These are phyloP conservation scores for Phataginus tricuspis DNA, from an alignment of 2,797 vertebrate genomes.

Conservation along the genomic window DNA sequence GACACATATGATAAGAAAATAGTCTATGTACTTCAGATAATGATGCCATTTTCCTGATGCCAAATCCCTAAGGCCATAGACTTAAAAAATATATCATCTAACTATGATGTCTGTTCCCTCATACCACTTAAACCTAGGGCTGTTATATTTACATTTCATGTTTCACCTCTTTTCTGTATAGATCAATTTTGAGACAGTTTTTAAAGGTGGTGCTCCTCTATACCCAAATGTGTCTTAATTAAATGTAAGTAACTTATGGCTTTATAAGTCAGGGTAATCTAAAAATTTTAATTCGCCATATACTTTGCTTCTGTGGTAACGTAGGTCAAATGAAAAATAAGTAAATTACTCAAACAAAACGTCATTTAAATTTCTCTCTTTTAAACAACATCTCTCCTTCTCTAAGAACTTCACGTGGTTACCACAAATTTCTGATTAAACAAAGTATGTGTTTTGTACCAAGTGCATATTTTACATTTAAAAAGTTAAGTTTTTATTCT, in stretches of 20 bases:
- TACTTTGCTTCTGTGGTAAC: neutral
- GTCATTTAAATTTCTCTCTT: neutral
- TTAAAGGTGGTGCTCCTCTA: neutral
- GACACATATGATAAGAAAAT: neutral
- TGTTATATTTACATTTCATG: neutral
- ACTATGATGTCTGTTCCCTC: neutral
- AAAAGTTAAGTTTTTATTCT: conserved; percentile 27
- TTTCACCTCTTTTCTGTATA: neutral
- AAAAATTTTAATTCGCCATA: neutral
- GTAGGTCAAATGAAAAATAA: neutral
- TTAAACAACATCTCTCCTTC: neutral
- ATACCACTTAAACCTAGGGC: neutral
- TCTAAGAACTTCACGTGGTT: neutral
- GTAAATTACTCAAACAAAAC: neutral
- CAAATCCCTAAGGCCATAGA: neutral
- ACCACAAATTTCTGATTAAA: neutral
- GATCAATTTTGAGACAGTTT: neutral
- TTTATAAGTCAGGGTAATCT: neutral
- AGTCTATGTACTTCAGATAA: neutral
- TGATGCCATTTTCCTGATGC: neutral
- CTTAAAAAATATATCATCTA: neutral
- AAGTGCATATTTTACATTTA: neutral
- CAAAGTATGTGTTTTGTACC: neutral
- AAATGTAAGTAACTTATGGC: neutral
- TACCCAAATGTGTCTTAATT: neutral